Evolutionary conservation across 2,113 vertebrate species (phyloP), one percentile per base, ranked within the genome.

Genomic region (Hyla sarda): DNA sequence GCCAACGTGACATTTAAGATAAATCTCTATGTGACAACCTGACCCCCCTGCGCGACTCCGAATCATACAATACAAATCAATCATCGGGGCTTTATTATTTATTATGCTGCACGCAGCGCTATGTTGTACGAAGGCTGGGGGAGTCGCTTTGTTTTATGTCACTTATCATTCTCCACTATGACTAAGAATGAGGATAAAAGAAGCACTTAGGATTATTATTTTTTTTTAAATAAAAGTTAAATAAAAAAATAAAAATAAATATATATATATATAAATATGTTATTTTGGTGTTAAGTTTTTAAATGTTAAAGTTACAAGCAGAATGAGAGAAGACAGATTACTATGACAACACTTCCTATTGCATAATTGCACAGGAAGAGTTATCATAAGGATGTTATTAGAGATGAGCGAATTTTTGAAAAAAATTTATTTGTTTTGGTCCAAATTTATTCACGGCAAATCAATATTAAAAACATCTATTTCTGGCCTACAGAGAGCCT

Each of bases 21-120:
- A 67, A 85, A 85, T 90, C 86, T 90, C 83, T 89, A 88, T 87
- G 69, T 89, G 88, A 85, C 82, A 92, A 81, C 48, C 25, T 37
- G n/a, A n/a, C 73, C 76, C 83, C 90, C 92, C 90, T 83, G 48
- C 82, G 67, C 62, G 85, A 47, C 73, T 50, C 82, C 88, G 60
- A 90, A 90, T 89, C 84, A 81, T 86, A 80, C 76, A 92, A 88
- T 58, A 88, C 76, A 82, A 62, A 89, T 90, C 88, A 91, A 89
- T 92, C 71, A 91, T 88, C 89, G 86, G 0, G 88, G 28, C 47
- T 69, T 62, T 50, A 62, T 71, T 86, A 84, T 90, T 89, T 83
- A 82, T 89, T 85, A 10, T 34, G 81, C 25, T 1, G 1, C 85
- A 48, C 1, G 1, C 85, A 48, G n/a, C 19, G 87, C 87, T 75